Evolutionary conservation across 2,113 vertebrate genomes (phyloP).

Genomic region (Harpagus bidentatus): DNA sequence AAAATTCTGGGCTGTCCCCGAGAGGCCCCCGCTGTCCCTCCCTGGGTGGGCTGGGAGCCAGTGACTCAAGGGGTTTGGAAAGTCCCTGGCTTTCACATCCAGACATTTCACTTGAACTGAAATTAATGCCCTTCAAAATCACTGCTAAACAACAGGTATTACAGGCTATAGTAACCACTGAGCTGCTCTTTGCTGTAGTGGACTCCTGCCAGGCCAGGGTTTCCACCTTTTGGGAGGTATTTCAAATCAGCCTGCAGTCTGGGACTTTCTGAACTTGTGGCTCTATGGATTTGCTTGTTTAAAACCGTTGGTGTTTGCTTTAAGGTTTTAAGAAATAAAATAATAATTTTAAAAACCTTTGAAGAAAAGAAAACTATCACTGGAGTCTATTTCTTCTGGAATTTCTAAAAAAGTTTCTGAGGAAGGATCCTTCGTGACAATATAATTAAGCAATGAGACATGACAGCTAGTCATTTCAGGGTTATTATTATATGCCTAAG

Average conservation of each 20-base stretch:
- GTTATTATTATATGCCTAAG: slow-evolving; percentile 56
- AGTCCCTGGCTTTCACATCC: background rate
- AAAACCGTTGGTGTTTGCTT: slow-evolving; percentile 21
- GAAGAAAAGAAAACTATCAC: background rate
- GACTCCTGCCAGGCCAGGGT: background rate
- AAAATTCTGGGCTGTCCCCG: background rate
- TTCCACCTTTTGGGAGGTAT: background rate
- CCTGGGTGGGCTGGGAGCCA: background rate
- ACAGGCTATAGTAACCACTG: background rate
- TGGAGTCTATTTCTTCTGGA: slow-evolving; percentile 1
- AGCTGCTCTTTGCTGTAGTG: background rate
- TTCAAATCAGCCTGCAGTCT: background rate
- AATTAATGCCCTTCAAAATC: background rate
- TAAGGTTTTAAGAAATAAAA: background rate
- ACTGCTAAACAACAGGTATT: background rate
- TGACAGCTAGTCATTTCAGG: slow-evolving; percentile 51
- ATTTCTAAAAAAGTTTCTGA: slow-evolving; percentile 21
- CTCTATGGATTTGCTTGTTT: slow-evolving; percentile 21
- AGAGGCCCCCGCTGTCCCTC: rapidly evolving
- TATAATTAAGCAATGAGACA: slow-evolving; percentile 59
- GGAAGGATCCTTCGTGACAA: slow-evolving; percentile 25
- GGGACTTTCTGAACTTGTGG: background rate
- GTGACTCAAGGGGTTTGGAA: background rate
- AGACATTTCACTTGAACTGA: background rate
- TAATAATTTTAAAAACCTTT: background rate